Percentiles rank a stretch among this genome's conserved stretches.
phyloP scores from a whole-genome alignment of 2,888 invertebrate genomes.

The Crocallis elinguaria region DNA sequence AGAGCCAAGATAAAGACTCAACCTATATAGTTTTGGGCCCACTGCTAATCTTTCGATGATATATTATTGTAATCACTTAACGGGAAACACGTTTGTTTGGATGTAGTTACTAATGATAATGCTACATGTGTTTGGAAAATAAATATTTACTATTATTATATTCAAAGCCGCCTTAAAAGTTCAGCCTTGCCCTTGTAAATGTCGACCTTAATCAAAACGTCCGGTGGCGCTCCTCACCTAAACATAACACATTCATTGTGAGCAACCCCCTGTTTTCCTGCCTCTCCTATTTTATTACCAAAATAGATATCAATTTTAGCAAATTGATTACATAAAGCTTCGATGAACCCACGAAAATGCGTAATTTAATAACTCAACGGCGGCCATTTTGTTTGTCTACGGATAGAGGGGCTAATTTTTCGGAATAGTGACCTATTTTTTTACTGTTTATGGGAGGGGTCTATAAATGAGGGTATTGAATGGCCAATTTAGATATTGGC shows the following conservation, averaged over 20 bases:
- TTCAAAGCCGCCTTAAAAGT: background rate
- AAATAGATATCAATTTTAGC: slow-evolving; percentile 53
- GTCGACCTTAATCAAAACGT: background rate
- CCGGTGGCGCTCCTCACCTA: slow-evolving; percentile 1
- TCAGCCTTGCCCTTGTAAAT: background rate
- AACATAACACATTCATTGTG: slow-evolving; percentile 21
- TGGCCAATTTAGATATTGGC: slow-evolving; percentile 1
- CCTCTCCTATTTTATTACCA: slow-evolving; percentile 44
- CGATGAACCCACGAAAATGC: slow-evolving; percentile 44
- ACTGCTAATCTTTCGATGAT: no score
- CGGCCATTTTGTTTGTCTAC: slow-evolving; percentile 22
- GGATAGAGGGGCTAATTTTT: slow-evolving; percentile 16
- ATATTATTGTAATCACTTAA: no score
- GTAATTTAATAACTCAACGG: slow-evolving; percentile 46
- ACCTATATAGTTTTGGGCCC: no score
- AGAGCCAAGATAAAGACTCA: no score
- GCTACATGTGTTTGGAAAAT: no score
- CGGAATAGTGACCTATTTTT: slow-evolving; percentile 15
- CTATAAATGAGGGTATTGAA: slow-evolving; percentile 1
- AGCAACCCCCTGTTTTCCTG: slow-evolving; percentile 43
- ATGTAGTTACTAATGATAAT: no score
- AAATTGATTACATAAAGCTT: slow-evolving; percentile 52
- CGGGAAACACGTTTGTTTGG: no score
- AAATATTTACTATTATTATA: no score
- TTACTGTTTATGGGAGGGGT: slow-evolving; percentile 3